Base-by-base conservation (phyloP, 1,140 invertebrate species). In the Geopemphigus sp. region DNA sequence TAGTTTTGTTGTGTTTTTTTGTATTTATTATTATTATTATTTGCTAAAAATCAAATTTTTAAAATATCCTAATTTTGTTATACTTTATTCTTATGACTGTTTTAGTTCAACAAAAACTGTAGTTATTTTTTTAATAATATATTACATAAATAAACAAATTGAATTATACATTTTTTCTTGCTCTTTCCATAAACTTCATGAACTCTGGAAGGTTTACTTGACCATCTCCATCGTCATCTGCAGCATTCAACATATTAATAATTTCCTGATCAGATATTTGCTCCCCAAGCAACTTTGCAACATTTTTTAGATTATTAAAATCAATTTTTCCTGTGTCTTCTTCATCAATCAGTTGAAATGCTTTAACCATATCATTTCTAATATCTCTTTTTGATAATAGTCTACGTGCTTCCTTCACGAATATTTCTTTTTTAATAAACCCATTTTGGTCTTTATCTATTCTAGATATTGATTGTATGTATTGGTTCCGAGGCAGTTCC, bases 41-140 rank as follows among this genome's bases (percentile, higher is more conserved):
- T 80, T 47, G 29, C 47, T n/a, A n/a, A n/a, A n/a, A 68, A 72
- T 81, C 56, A 78, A 78, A 59, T 26, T 61, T 59, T 61, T 78
- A 24, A 26, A 78, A 22, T 45, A 61, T 11, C 61, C 50, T 59
- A 8, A 50, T 50, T 50, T 68, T 78, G 19, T 59, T 78, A 53
- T 57, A n/a, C 57, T 74, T 78, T 59, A 68, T 12, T 68, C 5
- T 22, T 39, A 11, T 5, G n/a, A 66, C 32, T 74, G 32, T 39
- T 39, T 4, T 56, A 57, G 19, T 57, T 74, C 14, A 45, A 74
- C 1, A 57, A 10, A 57, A 4, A 39, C 24, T 0, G 32, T 39
- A 54, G 26, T 56, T 56, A 73, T 70, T 70, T n/a, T 73, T 73
- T 73, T 56, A 73, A 22, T 56, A 56, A 14, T 32, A 12, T 54